Evolutionary conservation across 2,797 vertebrate genomes (phyloP).

Genomic region (Pseudochirops cupreus): DNA sequence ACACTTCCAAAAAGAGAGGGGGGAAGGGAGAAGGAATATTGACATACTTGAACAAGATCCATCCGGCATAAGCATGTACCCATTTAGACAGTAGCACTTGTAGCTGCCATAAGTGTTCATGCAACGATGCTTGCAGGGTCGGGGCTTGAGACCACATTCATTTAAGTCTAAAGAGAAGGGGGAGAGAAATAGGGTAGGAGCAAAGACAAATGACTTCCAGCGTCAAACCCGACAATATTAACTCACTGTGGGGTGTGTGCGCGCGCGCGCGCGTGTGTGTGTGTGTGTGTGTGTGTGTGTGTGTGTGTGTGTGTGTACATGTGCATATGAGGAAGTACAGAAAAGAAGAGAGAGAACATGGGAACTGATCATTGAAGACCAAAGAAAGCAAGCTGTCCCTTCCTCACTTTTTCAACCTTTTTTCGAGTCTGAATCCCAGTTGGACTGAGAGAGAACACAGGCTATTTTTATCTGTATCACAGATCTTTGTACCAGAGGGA

Average conservation of each 20-base stretch:
- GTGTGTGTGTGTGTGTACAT: neutral
- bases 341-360: neutral
- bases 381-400: neutral
- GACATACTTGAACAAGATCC: slow-evolving; percentile 95
- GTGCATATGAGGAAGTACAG: neutral
- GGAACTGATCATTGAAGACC: neutral
- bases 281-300: neutral
- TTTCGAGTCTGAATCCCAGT: neutral
- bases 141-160: slow-evolving; percentile 96
- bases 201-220: slow-evolving; percentile 1
- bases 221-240: neutral
- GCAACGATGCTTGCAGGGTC: slow-evolving; percentile 96
- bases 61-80: slow-evolving; percentile 95
- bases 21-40: slow-evolving; percentile 38
- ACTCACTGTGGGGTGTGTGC: neutral
- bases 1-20: slow-evolving; percentile 17
- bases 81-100: slow-evolving; percentile 98
- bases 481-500: too few relatives aligned
- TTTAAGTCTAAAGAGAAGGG: slow-evolving; percentile 92
- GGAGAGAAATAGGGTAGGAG: slow-evolving; percentile 24
- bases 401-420: neutral
- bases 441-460: neutral
- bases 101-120: slow-evolving; percentile 98
- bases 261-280: neutral
- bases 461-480: neutral